Evolutionary conservation across 2,113 vertebrate genomes (phyloP), one percentile per base, ranked within the genome.

Genomic region (Tachysurus fulvidraco): DNA sequence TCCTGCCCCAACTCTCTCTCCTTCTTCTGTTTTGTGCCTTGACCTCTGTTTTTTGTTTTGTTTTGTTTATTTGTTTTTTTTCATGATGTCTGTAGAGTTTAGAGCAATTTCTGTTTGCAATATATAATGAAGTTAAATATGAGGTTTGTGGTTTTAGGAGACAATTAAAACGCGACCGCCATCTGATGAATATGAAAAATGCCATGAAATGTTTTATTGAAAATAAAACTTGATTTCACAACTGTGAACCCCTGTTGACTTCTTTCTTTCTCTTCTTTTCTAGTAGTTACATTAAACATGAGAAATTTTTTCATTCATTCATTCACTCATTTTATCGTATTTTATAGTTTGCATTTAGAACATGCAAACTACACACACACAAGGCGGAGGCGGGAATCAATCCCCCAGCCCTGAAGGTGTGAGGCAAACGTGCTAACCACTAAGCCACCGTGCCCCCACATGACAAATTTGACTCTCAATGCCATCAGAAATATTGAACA

Each of bases 191-290:
- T 82, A 85, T 85, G 57, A 82, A 78, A 78, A 86, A 71, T 81
- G 52, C 62, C 74, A 76, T 76, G 79, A 64, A 88, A 21, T 28
- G 73, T 88, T 85, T 84, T 23, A 23, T 86, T 85, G 84, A 52
- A 86, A 90, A 90, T 90, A 88, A 90, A 90, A 88, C 52, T 54
- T 90, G 62, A 85, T 64, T 88, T 88, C 87, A 83, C 78, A 69
- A 86, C n/a, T 36, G 83, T 64, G 83, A 83, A 60, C 57, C 16
- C 3, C 54, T 55, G 2, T 83, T 60, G 62, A 41, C 41, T n/a
- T 44, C 21, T 2, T 36, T 5, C 36, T 81, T 41, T 81, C 44
- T 44, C 3, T 62, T 36, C 36, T 36, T 36, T 36, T 36, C 36
- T n/a, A 46, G 4, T 81, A 9, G 3, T 79, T 36, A 64, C 25